A percentile compares a stretch with the other conserved stretches of the same genome.
These are phyloP conservation scores for Pheosia tremula DNA, from an alignment of 2,888 invertebrate genomes.

Conservation along the genomic window DNA sequence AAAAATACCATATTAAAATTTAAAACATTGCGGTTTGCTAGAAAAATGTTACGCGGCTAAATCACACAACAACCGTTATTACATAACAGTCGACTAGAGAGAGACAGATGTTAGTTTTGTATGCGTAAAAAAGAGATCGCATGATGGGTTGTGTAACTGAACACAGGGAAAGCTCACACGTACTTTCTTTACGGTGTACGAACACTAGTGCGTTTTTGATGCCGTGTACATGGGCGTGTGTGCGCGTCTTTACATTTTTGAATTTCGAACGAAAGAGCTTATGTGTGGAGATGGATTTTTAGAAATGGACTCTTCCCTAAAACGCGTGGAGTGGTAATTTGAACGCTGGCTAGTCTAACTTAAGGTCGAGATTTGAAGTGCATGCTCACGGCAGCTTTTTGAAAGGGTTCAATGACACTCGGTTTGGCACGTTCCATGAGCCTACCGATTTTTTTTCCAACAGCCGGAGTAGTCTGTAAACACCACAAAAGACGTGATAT, in stretches of 20 bases:
- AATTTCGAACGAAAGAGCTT: slow-evolving; percentile 69
- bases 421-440: slow-evolving; percentile 75
- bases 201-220: slow-evolving; percentile 56
- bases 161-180: slow-evolving; percentile 81
- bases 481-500: slow-evolving; percentile 68
- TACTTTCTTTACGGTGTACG: slow-evolving; percentile 71
- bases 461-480: slow-evolving; percentile 52
- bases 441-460: slow-evolving; percentile 74
- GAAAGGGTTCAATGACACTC: slow-evolving; percentile 77
- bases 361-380: slow-evolving; percentile 57
- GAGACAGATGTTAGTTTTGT: slow-evolving; percentile 48
- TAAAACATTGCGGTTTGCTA: slow-evolving; percentile 65
- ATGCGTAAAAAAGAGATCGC: slow-evolving; percentile 61
- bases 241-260: slow-evolving; percentile 72
- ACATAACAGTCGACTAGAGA: slow-evolving; percentile 74
- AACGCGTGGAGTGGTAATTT: slow-evolving; percentile 51
- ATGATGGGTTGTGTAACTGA: slow-evolving; percentile 74
- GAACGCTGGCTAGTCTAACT: slow-evolving; percentile 33
- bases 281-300: slow-evolving; percentile 62
- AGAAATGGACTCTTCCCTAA: slow-evolving; percentile 62
- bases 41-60: slow-evolving; percentile 80
- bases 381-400: slow-evolving; percentile 62
- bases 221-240: slow-evolving; percentile 57
- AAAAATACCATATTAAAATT: slow-evolving; percentile 29
- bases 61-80: slow-evolving; percentile 82